Base-by-base conservation (phyloP, 2,113 vertebrate genomes). In the Sylvia atricapilla region DNA sequence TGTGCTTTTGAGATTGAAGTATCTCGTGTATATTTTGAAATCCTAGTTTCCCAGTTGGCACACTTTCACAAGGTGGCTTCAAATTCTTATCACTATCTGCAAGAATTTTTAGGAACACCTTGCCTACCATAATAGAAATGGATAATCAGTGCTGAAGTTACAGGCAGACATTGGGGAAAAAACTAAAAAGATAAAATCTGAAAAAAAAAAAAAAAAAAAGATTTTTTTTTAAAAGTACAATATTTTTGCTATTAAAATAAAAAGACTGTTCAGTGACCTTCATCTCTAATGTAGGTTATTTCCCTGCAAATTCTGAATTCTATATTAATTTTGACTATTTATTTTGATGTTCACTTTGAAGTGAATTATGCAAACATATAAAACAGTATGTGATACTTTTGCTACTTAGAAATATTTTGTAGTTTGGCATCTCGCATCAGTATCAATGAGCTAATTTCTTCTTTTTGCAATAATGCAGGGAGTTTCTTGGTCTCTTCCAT, bases 321-420 rank as follows among this genome's bases (percentile, higher is more conserved):
- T 70, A 46, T 76, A 77, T 82, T 90, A 44, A 94, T 86, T 92
- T 94, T 67, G 44, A 82, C 62, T 83, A 56, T 93, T 90, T 87
- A 60, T 66, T 67, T 66, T 35, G 30, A 82, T 88, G 43, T 43
- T 60, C 50, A 27, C 18, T 84, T 76, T 62, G 31, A 73, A 94
- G 47, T 84, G 82, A 96, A 80, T 95, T 79, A 68, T 41, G 27
- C n/a, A 68, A 87, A 84, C 47, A 39, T 23, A 30, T 53, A 75
- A 49, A 67, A 11, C 49, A 81, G 15, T 37, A 39, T 35, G 4
- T 25, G 21, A 67, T 87, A 68, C 13, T 78, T 93, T 56, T 33
- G 22, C 17, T 85, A n/a, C 39, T 75, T 74, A 63, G 41, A 72
- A 92, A 82, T 76, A 10, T 78, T 92, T 39, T 67, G 41, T 68